phyloP scores from a whole-genome alignment of 2,797 vertebrate species.

The Lemur catta region DNA sequence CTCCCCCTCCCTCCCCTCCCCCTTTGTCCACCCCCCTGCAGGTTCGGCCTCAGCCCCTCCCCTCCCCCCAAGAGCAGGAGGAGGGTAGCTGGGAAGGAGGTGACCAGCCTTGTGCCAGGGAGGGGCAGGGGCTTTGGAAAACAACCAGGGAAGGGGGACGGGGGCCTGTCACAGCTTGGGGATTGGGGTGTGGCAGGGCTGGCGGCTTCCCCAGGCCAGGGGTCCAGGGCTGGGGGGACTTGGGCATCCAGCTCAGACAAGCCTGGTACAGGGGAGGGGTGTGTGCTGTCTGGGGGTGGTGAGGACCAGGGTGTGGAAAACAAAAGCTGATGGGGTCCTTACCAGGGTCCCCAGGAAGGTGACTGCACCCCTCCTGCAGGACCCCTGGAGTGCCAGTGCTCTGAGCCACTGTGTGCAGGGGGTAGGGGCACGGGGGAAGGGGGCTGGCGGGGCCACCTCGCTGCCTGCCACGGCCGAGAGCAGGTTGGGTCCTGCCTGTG shows the following conservation, averaged over 20 bases:
- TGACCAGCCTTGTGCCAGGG: neutral
- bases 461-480: neutral
- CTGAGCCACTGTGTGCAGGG: rapidly evolving
- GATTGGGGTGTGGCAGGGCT: rapidly evolving
- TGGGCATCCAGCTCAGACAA: neutral
- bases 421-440: rapidly evolving
- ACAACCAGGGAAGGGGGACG: neutral
- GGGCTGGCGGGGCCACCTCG: neutral
- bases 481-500: rapidly evolving
- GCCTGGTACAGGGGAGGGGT: rapidly evolving
- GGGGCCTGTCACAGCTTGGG: too few relatives aligned
- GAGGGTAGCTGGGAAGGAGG: too few relatives aligned
- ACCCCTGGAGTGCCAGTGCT: neutral
- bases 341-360: neutral
- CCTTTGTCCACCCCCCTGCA: too few relatives aligned
- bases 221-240: neutral
- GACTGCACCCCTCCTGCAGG: neutral
- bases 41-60: neutral
- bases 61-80: too few relatives aligned
- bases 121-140: neutral
- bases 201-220: neutral
- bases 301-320: neutral
- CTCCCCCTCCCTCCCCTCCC: too few relatives aligned
- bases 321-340: neutral
- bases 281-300: neutral